Conservation (phyloP, 2,888 invertebrate species). For the Molorchus minor region DNA sequence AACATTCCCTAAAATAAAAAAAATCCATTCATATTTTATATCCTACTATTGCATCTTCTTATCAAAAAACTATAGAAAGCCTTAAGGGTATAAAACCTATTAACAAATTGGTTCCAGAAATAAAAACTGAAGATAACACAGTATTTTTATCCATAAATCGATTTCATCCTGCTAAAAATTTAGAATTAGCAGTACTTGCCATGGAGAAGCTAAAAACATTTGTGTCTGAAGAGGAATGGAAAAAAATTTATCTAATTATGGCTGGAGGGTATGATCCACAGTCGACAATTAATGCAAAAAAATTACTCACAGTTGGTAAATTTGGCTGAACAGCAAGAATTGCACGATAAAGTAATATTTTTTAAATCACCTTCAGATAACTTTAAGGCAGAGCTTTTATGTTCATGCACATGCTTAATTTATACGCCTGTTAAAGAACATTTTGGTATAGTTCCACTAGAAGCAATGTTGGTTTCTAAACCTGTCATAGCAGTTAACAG, state of each 20-base stretch:
- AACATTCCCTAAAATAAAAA: conserved; percentile 81
- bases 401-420: conserved; percentile 78
- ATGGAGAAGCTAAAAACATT: conserved; percentile 73
- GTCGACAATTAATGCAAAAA: conserved; percentile 86
- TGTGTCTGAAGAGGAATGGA: conserved; percentile 68
- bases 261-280: conserved; percentile 96
- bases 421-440: conserved; percentile 98
- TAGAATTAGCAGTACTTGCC: conserved; percentile 85
- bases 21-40: conserved; percentile 82
- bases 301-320: conserved; percentile 80
- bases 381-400: conserved; percentile 83
- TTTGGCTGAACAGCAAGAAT: conserved; percentile 70
- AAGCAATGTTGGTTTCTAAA: conserved; percentile 94
- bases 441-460: conserved; percentile 98
- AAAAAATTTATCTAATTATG: conserved; percentile 82
- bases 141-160: conserved; percentile 95
- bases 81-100: conserved; percentile 64
- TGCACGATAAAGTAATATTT: conserved; percentile 81
- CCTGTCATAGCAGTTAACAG: conserved; percentile 96
- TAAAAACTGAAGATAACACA: conserved; percentile 64
- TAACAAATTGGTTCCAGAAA: conserved; percentile 63
- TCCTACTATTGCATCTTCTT: conserved; percentile 82
- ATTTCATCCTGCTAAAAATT: conserved; percentile 96
- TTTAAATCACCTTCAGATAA: conserved; percentile 87
- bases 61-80: conserved; percentile 53